A percentile compares a stretch with the other conserved stretches of the same genome.
phyloP scores from a whole-genome alignment of 2,113 vertebrate genomes.

The Tringa solitaria region DNA sequence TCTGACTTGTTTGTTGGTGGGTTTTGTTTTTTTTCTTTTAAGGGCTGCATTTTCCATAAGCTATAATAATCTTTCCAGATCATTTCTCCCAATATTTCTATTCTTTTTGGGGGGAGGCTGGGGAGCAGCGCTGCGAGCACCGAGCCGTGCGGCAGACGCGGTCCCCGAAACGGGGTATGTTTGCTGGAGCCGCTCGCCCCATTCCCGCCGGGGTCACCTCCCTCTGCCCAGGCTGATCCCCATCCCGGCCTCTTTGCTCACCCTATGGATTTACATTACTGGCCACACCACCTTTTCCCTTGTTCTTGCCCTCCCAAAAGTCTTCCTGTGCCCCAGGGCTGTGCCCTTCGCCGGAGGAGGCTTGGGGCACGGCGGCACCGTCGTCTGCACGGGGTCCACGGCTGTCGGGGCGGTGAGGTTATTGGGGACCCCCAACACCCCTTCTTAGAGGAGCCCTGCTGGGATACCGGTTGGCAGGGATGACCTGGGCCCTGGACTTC shows the following conservation, averaged over 20 bases:
- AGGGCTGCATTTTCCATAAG: background rate
- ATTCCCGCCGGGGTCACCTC: rapidly evolving
- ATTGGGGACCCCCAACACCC: background rate
- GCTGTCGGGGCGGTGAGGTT: rapidly evolving
- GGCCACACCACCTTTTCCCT: background rate
- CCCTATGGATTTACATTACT: background rate
- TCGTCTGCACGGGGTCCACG: rapidly evolving
- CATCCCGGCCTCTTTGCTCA: background rate
- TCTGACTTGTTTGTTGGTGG: background rate
- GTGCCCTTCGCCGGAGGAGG: background rate
- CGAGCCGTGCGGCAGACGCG: rapidly evolving
- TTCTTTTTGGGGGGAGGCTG: rapidly evolving
- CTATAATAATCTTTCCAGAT: background rate
- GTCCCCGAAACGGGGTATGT: rapidly evolving
- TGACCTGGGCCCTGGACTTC: background rate
- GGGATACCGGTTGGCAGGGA: background rate
- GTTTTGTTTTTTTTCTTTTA: background rate
- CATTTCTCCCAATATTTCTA: background rate
- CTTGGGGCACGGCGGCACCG: rapidly evolving
- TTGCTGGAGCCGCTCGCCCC: rapidly evolving
- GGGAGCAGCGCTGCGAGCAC: rapidly evolving
- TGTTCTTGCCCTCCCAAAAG: background rate
- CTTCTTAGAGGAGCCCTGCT: background rate
- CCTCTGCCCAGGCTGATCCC: background rate
- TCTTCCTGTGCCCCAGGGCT: background rate